These are phyloP conservation scores for Caenorhabditis imperialis DNA, from an alignment of 2,888 invertebrate genomes.

Conservation along the genomic window DNA sequence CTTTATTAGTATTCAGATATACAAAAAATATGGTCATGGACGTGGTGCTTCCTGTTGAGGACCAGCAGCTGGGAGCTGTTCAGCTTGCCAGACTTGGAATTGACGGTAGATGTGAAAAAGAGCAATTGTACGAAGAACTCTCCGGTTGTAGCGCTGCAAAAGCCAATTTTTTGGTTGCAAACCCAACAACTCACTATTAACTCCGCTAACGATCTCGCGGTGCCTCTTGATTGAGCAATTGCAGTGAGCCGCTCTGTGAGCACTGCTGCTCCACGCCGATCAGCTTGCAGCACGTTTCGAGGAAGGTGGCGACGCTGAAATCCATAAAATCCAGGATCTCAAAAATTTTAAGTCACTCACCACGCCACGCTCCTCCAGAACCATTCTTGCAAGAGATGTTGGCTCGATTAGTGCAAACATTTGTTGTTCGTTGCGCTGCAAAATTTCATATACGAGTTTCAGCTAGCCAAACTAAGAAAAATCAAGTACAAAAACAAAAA, in stretches of 20 bases:
- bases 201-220: too few species aligned
- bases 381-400: not conserved
- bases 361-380: constrained; percentile 4
- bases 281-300: not conserved
- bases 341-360: not conserved
- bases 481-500: too few species aligned
- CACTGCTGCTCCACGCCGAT: not conserved
- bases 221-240: too few species aligned
- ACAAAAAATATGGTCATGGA: too few species aligned
- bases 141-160: constrained; percentile 3
- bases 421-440: not conserved
- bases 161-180: not conserved
- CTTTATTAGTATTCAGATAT: too few species aligned
- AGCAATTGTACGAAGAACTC: not conserved
- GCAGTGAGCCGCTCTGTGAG: not conserved
- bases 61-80: not conserved
- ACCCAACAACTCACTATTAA: too few species aligned
- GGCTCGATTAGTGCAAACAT: not conserved
- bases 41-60: too few species aligned
- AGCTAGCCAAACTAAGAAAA: too few species aligned
- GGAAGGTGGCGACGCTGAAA: not conserved
- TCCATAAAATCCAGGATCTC: too few species aligned
- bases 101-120: constrained; percentile 4
- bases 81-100: constrained; percentile 14
- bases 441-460: not conserved